These are phyloP conservation scores for Halcyon senegalensis DNA, from an alignment of 2,113 vertebrate species.

Conservation along the genomic window DNA sequence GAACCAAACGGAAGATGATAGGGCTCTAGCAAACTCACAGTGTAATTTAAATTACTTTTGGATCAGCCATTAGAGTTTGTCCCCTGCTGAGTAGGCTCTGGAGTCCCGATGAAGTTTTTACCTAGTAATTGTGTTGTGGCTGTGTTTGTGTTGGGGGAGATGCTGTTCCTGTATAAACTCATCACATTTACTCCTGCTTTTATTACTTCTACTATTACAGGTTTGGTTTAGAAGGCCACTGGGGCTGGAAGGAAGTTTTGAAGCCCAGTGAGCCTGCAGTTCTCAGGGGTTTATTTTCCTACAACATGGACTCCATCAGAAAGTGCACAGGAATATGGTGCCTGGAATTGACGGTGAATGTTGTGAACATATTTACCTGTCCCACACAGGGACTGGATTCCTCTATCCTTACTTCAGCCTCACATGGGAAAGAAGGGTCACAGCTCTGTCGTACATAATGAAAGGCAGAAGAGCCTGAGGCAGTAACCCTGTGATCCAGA, in stretches of 20 bases:
- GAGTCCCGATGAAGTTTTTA: neutral
- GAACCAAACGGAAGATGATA: neutral
- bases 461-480: fast-evolving
- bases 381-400: neutral
- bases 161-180: neutral
- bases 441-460: neutral
- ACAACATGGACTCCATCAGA: fast-evolving
- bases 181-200: neutral
- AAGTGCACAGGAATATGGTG: neutral
- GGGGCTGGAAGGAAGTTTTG: neutral
- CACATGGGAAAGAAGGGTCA: neutral
- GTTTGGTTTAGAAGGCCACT: neutral
- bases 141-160: fast-evolving
- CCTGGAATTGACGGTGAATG: neutral
- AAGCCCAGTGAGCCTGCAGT: neutral
- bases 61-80: neutral
- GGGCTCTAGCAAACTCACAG: neutral
- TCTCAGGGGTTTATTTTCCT: neutral
- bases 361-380: neutral
- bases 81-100: neutral
- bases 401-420: neutral
- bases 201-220: neutral
- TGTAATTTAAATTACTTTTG: neutral
- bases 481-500: neutral
- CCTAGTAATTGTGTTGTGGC: neutral